Evolutionary conservation across 92 coral and sea anemone genomes (phyloP).

Genomic region (Isaurus tuberculatus): DNA sequence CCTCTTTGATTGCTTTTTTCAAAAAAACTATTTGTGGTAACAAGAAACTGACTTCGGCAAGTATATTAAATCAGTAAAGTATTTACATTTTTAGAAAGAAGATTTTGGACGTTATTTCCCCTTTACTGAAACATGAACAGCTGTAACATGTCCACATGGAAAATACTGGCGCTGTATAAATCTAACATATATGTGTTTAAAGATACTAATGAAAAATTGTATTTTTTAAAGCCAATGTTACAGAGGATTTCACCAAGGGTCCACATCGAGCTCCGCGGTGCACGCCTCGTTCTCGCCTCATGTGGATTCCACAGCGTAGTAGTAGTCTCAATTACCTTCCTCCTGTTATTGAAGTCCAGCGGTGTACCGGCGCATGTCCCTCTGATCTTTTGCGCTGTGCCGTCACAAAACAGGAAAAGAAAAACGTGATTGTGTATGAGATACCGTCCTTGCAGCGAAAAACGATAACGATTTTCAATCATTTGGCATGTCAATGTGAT

Average conservation of each 20-base stretch:
- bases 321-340: neutral
- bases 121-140: too few relatives aligned
- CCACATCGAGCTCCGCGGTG: too few relatives aligned
- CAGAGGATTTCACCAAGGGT: too few relatives aligned
- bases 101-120: neutral
- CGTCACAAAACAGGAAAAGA: constrained; percentile 1
- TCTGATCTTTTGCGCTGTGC: neutral
- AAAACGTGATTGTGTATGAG: neutral
- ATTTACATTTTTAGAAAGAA: neutral
- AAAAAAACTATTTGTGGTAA: constrained; percentile 14
- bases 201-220: too few relatives aligned
- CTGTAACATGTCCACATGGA: too few relatives aligned
- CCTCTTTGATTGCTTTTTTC: neutral
- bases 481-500: neutral
- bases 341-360: neutral
- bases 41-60: neutral
- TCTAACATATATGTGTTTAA: too few relatives aligned
- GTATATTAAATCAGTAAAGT: neutral
- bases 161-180: too few relatives aligned
- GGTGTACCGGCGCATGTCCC: neutral
- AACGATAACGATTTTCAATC: neutral
- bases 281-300: too few relatives aligned
- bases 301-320: neutral
- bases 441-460: neutral
- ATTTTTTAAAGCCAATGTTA: too few relatives aligned